Conservation (phyloP, 2,888 invertebrate genomes). For the Mamestra brassicae region DNA sequence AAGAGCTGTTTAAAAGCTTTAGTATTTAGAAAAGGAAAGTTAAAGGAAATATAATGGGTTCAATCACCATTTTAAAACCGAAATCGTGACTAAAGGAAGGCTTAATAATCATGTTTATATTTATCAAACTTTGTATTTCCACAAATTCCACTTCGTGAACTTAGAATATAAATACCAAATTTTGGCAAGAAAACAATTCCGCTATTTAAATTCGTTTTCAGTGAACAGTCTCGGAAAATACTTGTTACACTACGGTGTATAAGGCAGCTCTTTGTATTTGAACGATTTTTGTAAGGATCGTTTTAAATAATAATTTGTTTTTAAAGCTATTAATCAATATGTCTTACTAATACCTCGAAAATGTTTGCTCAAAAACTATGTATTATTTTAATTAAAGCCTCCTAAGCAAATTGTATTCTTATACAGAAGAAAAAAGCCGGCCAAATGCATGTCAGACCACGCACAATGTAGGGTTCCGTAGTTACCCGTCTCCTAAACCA, state of each 20-base stretch:
- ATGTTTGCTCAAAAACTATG: too few relatives aligned
- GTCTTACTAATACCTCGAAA: background rate
- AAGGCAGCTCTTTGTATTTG: slow-evolving; percentile 1
- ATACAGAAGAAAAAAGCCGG: background rate
- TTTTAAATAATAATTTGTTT: background rate
- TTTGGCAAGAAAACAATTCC: slow-evolving; percentile 1
- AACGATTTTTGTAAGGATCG: background rate
- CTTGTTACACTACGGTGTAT: slow-evolving; percentile 20
- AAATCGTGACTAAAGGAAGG: background rate
- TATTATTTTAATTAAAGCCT: background rate
- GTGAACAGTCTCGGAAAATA: background rate
- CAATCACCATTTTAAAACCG: too few relatives aligned
- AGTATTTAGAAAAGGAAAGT: too few relatives aligned
- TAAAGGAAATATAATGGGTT: too few relatives aligned
- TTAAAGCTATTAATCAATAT: background rate
- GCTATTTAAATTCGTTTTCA: slow-evolving; percentile 7
- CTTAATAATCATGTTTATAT: background rate
- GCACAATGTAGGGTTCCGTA: too few relatives aligned
- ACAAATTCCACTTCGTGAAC: background rate
- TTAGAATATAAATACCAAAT: background rate
- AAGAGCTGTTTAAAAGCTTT: too few relatives aligned
- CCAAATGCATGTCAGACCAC: too few relatives aligned
- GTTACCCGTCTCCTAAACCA: too few relatives aligned
- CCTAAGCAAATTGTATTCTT: background rate
- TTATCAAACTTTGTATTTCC: background rate